A percentile compares a stretch with the other conserved stretches of the same genome.
These are phyloP conservation scores for Epinephelus malabaricus DNA, from an alignment of 2,797 vertebrate species.

Conservation along the genomic window DNA sequence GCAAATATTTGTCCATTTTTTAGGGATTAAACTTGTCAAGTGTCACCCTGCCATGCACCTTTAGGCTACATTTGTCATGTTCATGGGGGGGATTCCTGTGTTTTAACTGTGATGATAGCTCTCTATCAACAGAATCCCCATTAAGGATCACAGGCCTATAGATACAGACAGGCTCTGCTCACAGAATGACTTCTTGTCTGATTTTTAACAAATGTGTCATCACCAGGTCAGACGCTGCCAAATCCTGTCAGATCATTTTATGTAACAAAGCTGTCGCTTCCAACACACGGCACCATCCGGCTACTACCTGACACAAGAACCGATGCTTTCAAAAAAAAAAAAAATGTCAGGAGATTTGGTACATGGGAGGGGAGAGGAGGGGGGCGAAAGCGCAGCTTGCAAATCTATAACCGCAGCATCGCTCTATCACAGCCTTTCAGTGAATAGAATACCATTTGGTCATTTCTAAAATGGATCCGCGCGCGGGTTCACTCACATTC, in stretches of 20 bases:
- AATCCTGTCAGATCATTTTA: conserved; percentile 79
- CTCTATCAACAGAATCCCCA: conserved; percentile 35
- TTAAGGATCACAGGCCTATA: conserved; percentile 55
- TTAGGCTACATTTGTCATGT: conserved; percentile 4
- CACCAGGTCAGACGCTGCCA: conserved; percentile 72
- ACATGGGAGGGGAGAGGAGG: conserved; percentile 36
- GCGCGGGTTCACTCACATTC: conserved; percentile 28
- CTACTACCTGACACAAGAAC: conserved; percentile 73
- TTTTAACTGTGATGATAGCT: conserved; percentile 29
- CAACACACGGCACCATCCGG: conserved; percentile 60
- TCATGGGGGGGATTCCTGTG: conserved; percentile 2
- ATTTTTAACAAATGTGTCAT: conserved; percentile 76
- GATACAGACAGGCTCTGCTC: conserved; percentile 51
- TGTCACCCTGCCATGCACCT: conserved; percentile 28
- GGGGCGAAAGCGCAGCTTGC: conserved; percentile 73
- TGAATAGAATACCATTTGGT: conserved; percentile 72
- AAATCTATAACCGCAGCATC: conserved; percentile 81
- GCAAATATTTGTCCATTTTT: conserved; percentile 20
- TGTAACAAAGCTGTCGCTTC: conserved; percentile 68
- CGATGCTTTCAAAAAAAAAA: conserved; percentile 60
- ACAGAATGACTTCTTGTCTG: conserved; percentile 67
- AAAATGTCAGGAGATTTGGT: conserved; percentile 79
- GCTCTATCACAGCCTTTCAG: conserved; percentile 72
- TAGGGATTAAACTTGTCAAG: conserved; percentile 16
- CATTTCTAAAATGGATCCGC: conserved; percentile 77